Percentiles rank a stretch among this genome's conserved stretches.
These are phyloP conservation scores for Myiotriccus ornatus DNA, from an alignment of 2,797 vertebrate species.

Conservation along the genomic window DNA sequence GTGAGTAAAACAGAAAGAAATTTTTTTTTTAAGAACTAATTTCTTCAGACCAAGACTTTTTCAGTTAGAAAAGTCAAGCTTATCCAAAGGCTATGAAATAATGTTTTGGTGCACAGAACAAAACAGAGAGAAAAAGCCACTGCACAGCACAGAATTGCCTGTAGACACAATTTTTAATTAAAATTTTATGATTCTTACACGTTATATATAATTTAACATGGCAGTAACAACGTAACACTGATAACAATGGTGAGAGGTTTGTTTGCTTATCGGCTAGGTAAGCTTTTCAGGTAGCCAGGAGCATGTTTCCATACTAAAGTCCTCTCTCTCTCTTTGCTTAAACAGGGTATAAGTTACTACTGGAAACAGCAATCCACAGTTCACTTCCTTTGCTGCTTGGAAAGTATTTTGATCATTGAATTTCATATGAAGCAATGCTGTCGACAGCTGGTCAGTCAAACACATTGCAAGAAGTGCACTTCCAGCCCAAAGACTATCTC, in stretches of 20 bases:
- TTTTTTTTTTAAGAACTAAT: not conserved
- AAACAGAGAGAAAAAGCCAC: not conserved
- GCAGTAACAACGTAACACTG: not conserved
- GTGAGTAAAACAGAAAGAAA: not conserved
- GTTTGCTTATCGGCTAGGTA: not conserved
- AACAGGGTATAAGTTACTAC: not conserved
- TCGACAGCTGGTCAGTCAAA: slow-evolving; percentile 49
- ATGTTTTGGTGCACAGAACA: not conserved
- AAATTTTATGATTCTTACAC: not conserved
- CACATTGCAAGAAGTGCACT: slow-evolving; percentile 25
- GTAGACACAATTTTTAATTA: not conserved
- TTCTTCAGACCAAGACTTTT: not conserved
- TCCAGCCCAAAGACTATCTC: not conserved
- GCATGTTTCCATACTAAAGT: not conserved
- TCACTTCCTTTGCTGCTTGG: not conserved
- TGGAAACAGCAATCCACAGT: not conserved
- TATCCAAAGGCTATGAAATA: not conserved
- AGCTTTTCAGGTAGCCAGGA: not conserved
- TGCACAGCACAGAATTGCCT: not conserved
- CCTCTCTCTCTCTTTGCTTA: not conserved
- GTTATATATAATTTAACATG: not conserved
- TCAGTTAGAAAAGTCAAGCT: not conserved
- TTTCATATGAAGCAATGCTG: slow-evolving; percentile 54
- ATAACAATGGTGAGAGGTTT: not conserved
- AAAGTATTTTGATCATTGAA: not conserved